A percentile compares a stretch with the other conserved stretches of the same genome.
Conservation (phyloP, 1,140 invertebrate species). For the Dendrolimus kikuchii region DNA sequence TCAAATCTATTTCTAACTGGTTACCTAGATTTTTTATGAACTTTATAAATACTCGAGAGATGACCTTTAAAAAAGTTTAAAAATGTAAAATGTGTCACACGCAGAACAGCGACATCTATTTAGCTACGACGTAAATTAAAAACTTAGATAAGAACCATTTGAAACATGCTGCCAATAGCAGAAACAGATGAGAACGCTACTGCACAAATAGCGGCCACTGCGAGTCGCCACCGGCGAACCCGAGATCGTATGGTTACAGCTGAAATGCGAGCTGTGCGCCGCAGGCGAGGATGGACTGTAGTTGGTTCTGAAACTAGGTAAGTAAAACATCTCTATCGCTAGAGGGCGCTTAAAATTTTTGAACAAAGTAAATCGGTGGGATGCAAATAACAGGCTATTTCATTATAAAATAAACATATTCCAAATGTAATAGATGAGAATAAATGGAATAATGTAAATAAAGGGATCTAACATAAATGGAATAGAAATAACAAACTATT, state of each 20-base stretch:
- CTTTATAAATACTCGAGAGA: too few relatives aligned
- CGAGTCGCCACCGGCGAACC: slow-evolving; percentile 41
- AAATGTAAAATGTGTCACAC: slow-evolving; percentile 15
- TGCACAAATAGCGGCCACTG: slow-evolving; percentile 26
- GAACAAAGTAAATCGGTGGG: background rate
- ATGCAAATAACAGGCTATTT: too few relatives aligned
- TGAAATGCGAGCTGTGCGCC: slow-evolving; percentile 55
- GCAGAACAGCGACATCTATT: slow-evolving; percentile 37
- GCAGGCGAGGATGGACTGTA: slow-evolving; percentile 61
- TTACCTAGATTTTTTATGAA: too few relatives aligned
- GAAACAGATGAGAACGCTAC: slow-evolving; percentile 57
- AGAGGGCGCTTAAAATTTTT: slow-evolving; percentile 41
- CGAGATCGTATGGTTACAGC: slow-evolving; percentile 55
- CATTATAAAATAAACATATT: too few relatives aligned
- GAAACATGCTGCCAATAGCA: slow-evolving; percentile 52
- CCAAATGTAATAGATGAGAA: too few relatives aligned
- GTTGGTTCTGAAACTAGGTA: slow-evolving; percentile 66
- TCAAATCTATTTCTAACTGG: too few relatives aligned
- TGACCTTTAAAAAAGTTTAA: too few relatives aligned
- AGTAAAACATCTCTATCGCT: slow-evolving; percentile 22
- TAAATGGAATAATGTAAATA: too few relatives aligned
- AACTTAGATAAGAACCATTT: slow-evolving; percentile 10
- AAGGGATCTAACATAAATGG: too few relatives aligned
- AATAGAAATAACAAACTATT: too few relatives aligned
- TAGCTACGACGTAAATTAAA: slow-evolving; percentile 5